phyloP scores from a whole-genome alignment of 2,113 vertebrate genomes.

The Leucopsar rothschildi region DNA sequence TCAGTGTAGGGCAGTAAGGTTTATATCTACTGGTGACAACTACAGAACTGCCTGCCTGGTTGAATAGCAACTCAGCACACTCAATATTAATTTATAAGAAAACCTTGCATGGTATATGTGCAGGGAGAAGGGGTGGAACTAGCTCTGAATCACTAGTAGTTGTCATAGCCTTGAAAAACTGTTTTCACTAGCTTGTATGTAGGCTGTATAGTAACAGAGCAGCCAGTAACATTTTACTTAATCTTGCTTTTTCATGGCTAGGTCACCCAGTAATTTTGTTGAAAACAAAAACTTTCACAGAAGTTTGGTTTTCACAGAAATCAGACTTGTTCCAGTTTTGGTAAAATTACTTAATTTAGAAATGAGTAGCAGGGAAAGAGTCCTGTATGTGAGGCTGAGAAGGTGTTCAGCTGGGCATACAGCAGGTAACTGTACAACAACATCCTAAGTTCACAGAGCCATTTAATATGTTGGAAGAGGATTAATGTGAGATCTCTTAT shows the following conservation, averaged over 20 bases:
- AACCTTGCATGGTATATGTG: background rate
- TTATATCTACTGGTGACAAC: background rate
- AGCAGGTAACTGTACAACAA: background rate
- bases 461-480: background rate
- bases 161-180: background rate
- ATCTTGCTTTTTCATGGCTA: background rate
- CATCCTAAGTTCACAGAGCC: background rate
- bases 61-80: background rate
- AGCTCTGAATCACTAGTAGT: background rate
- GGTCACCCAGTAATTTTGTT: background rate
- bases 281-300: background rate
- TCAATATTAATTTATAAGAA: background rate
- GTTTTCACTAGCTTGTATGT: background rate
- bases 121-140: background rate
- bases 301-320: background rate
- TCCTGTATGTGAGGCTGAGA: background rate
- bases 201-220: background rate
- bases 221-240: background rate
- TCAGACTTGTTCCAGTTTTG: background rate
- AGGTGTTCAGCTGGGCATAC: background rate
- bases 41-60: background rate
- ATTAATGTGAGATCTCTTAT: background rate
- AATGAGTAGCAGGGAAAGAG: too few species aligned
- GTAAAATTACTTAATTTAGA: background rate
- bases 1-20: background rate